phyloP scores from a whole-genome alignment of 2,888 invertebrate genomes.

The Drosophila diplacantha region DNA sequence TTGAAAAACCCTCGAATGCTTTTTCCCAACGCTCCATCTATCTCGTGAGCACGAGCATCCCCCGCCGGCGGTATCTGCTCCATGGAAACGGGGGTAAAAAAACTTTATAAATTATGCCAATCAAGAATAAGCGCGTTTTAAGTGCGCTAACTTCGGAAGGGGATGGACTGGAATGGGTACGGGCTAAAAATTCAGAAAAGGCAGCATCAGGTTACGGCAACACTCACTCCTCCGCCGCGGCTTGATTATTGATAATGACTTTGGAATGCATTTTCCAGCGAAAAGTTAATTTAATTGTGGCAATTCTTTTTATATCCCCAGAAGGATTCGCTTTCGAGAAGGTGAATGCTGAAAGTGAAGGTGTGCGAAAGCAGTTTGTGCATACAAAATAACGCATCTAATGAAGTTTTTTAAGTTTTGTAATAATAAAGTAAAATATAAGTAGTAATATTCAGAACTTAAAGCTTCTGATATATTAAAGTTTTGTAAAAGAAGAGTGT shows the following conservation, averaged over 20 bases:
- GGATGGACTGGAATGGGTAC: conserved; percentile 24
- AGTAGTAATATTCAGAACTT: not conserved
- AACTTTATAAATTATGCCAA: conserved; percentile 69
- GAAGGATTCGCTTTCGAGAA: conserved; percentile 12
- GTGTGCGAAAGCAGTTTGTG: conserved; percentile 1
- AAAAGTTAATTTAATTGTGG: conserved; percentile 66
- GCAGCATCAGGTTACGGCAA: not conserved
- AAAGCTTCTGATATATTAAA: not conserved
- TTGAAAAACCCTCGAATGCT: conserved; percentile 19
- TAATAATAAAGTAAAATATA: not conserved
- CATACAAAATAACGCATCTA: conserved; percentile 23
- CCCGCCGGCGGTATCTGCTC: conserved; percentile 1
- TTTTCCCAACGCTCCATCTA: conserved; percentile 20
- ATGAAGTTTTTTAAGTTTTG: conserved; percentile 6
- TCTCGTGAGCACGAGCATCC: conserved; percentile 24
- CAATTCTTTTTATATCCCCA: conserved; percentile 52
- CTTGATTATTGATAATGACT: conserved; percentile 68
- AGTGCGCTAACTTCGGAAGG: conserved; percentile 56
- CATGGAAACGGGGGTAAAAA: conserved; percentile 28
- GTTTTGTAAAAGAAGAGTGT: not conserved
- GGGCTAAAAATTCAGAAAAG: conserved; percentile 18
- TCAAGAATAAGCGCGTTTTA: conserved; percentile 68
- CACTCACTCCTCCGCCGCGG: conserved; percentile 14
- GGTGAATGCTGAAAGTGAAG: conserved; percentile 17
- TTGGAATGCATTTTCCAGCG: conserved; percentile 66